phyloP scores from a whole-genome alignment of 2,113 vertebrate genomes.

The Stomatorhinus ivindoensis region DNA sequence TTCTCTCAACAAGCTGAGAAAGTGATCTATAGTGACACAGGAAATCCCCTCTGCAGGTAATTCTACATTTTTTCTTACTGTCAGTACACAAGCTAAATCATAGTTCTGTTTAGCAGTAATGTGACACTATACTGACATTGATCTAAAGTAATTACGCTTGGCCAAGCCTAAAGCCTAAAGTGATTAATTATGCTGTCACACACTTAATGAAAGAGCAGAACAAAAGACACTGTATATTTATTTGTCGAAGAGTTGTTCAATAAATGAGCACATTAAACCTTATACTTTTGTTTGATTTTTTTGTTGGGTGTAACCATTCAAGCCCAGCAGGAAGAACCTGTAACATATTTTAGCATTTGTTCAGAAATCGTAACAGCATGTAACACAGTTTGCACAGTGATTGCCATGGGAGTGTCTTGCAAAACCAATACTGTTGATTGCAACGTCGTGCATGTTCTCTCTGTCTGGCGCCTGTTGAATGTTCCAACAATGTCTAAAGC shows the following conservation, averaged over 20 bases:
- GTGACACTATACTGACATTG: not conserved
- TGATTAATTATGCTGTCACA: constrained; percentile 4
- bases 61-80: not conserved
- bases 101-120: not conserved
- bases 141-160: not conserved
- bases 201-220: not conserved
- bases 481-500: not conserved
- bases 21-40: not conserved
- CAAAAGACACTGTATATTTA: not conserved
- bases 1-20: not conserved
- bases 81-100: not conserved
- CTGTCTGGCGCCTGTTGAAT: not conserved
- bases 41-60: not conserved
- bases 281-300: constrained; percentile 12
- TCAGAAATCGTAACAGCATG: not conserved
- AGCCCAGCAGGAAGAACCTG: constrained; percentile 6
- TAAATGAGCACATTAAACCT: not conserved
- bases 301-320: not conserved
- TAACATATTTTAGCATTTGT: not conserved
- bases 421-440: not conserved
- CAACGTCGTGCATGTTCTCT: not conserved
- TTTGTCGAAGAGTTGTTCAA: constrained; percentile 2
- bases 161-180: not conserved
- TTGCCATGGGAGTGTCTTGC: not conserved
- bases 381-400: not conserved